Conservation (phyloP, 1,140 invertebrate species). For the Bombus consobrinus region DNA sequence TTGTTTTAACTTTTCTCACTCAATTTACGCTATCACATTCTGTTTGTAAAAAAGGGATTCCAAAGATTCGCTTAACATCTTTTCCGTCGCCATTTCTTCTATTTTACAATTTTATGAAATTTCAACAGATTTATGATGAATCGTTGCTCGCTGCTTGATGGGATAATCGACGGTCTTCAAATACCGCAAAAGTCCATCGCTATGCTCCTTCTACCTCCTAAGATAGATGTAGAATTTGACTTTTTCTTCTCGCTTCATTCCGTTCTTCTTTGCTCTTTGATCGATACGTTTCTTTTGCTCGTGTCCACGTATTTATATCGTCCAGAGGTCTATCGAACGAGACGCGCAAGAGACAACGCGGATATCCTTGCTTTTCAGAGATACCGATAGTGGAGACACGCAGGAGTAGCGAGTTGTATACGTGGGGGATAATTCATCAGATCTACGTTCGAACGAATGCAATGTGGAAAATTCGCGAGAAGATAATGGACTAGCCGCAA, state of each 20-base stretch:
- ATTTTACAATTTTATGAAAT: too few relatives aligned
- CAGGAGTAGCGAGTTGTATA: neutral
- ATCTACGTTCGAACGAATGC: neutral
- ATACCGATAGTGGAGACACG: neutral
- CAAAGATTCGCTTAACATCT: too few relatives aligned
- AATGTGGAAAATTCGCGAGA: neutral
- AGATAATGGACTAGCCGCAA: neutral
- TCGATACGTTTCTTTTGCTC: neutral
- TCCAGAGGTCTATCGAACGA: neutral
- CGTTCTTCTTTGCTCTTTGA: neutral
- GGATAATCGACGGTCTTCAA: too few relatives aligned
- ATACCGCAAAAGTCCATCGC: too few relatives aligned
- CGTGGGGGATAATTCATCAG: conserved; percentile 4
- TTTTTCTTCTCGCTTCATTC: conserved; percentile 2
- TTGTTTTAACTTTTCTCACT: neutral
- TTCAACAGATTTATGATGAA: too few relatives aligned
- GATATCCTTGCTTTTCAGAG: conserved; percentile 1
- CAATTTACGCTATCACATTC: neutral
- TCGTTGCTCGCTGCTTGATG: too few relatives aligned
- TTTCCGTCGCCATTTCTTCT: too few relatives aligned
- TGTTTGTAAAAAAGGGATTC: too few relatives aligned
- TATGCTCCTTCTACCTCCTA: too few relatives aligned
- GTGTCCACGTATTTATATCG: conserved; percentile 33
- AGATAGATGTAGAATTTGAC: neutral
- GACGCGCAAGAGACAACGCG: neutral